Percentiles rank a stretch among this genome's conserved stretches.
phyloP scores from a whole-genome alignment of 2,888 invertebrate species.

The Synanthedon andrenaeformis region DNA sequence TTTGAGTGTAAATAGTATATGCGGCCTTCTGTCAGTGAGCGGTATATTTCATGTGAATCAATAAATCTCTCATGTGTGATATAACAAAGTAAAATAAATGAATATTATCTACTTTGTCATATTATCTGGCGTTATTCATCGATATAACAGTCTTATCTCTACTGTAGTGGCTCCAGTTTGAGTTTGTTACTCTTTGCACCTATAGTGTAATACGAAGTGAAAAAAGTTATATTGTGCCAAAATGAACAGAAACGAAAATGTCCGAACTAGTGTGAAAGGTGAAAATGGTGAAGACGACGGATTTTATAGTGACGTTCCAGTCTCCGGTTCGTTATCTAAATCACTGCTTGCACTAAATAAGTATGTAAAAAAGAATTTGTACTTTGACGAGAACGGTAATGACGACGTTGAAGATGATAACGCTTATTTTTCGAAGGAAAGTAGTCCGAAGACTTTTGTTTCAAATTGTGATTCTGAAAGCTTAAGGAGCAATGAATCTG shows the following conservation, averaged over 20 bases:
- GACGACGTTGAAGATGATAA: constrained; percentile 29
- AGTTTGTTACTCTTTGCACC: constrained; percentile 18
- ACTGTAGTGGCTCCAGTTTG: constrained; percentile 31
- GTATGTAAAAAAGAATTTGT: constrained; percentile 55
- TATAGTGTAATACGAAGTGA: constrained; percentile 19
- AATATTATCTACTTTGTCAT: too few species aligned
- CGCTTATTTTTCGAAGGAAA: constrained; percentile 58
- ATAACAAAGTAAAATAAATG: not conserved
- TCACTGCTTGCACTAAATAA: constrained; percentile 54
- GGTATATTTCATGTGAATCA: constrained; percentile 14
- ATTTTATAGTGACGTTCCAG: constrained; percentile 49
- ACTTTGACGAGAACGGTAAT: constrained; percentile 39
- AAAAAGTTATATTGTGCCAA: constrained; percentile 15
- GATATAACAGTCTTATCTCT: constrained; percentile 40
- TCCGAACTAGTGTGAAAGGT: not conserved
- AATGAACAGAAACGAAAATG: constrained; percentile 21
- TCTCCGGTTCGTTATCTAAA: constrained; percentile 45
- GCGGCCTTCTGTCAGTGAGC: constrained; percentile 36
- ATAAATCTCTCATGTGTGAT: not conserved
- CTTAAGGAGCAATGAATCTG: constrained; percentile 34
- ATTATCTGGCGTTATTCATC: constrained; percentile 31
- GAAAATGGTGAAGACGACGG: constrained; percentile 35
- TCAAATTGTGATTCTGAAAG: constrained; percentile 51
- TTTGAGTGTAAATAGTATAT: constrained; percentile 52
- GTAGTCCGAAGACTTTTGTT: constrained; percentile 48